Evolutionary conservation across 2,888 invertebrate species (phyloP).

Genomic region (Oligia latruncula): DNA sequence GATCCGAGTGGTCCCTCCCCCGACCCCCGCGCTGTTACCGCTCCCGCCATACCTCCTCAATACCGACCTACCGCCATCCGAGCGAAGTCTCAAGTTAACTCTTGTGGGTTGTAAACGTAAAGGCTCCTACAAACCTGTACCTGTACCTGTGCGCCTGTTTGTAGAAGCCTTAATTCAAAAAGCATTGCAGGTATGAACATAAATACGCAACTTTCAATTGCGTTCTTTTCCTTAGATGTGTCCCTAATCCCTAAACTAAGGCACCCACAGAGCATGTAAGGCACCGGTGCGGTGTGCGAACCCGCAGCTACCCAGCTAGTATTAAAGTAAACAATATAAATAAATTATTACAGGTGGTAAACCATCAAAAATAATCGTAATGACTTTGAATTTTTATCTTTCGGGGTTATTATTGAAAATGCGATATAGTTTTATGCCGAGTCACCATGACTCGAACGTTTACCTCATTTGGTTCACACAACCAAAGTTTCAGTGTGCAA

Average conservation of each 20-base stretch:
- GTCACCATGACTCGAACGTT: constrained; percentile 70
- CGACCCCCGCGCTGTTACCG: too few species aligned
- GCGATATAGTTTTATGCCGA: constrained; percentile 64
- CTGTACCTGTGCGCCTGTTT: too few species aligned
- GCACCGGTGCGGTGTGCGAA: too few species aligned
- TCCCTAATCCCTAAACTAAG: not conserved
- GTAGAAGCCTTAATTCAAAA: not conserved
- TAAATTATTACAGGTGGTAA: constrained; percentile 15
- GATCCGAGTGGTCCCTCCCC: too few species aligned
- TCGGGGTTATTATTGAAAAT: constrained; percentile 54
- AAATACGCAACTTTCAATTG: not conserved
- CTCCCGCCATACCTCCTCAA: too few species aligned
- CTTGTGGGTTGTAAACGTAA: too few species aligned
- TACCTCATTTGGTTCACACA: constrained; percentile 32
- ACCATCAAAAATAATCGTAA: constrained; percentile 15
- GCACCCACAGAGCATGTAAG: too few species aligned
- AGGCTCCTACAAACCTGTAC: too few species aligned
- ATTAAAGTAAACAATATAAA: constrained; percentile 16
- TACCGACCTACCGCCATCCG: too few species aligned
- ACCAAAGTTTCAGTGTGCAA: constrained; percentile 39
- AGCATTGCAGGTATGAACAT: not conserved
- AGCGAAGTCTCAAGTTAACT: too few species aligned
- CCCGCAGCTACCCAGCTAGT: not conserved
- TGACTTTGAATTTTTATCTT: constrained; percentile 42
- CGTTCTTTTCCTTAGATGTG: not conserved